Conservation (phyloP, 2,113 vertebrate genomes). For the Myiagra hebetior region DNA sequence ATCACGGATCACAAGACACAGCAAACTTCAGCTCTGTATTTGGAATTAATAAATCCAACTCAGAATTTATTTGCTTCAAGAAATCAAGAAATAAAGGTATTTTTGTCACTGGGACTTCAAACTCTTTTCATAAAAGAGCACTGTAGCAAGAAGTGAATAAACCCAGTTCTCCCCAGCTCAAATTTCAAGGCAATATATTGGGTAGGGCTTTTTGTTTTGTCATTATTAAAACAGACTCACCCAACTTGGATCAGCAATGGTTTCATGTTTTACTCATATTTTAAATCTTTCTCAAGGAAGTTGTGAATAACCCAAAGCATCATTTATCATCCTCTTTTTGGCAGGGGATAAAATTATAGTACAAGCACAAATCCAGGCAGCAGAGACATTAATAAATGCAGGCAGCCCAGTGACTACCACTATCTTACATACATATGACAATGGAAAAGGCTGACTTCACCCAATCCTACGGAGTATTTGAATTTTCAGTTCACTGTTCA, state of each 20-base stretch:
- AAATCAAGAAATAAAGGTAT: neutral
- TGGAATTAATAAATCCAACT: neutral
- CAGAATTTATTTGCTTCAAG: neutral
- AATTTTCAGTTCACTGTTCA: neutral
- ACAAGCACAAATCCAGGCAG: neutral
- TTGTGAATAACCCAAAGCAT: neutral
- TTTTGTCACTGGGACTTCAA: neutral
- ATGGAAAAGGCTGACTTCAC: neutral
- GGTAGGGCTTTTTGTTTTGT: neutral
- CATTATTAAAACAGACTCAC: neutral
- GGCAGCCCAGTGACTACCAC: neutral
- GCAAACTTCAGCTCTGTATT: neutral
- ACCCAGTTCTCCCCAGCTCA: neutral
- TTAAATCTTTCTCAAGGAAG: neutral
- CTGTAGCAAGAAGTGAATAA: neutral
- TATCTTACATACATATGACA: neutral
- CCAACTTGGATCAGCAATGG: neutral
- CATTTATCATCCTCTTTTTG: neutral
- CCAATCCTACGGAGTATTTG: neutral
- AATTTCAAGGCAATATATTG: neutral
- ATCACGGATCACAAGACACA: neutral
- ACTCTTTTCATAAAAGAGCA: neutral
- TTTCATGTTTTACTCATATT: neutral
- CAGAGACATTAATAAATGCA: neutral
- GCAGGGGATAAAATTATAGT: neutral